phyloP scores from a whole-genome alignment of 2,113 vertebrate species.

The Nothoprocta pentlandii region DNA sequence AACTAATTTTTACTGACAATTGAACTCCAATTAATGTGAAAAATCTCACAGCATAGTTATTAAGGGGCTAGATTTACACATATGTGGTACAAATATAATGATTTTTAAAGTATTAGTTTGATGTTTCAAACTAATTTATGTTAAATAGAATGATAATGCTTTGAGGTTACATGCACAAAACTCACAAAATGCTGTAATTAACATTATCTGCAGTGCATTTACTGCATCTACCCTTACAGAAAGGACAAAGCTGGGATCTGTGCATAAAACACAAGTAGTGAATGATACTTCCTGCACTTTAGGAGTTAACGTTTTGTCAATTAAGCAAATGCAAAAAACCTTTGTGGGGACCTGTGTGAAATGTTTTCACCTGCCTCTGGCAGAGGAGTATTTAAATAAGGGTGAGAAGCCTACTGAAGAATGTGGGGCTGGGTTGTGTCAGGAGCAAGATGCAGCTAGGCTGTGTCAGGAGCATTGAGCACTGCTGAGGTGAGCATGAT shows the following conservation, averaged over 20 bases:
- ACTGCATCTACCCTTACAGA: background rate
- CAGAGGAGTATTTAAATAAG: background rate
- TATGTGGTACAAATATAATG: background rate
- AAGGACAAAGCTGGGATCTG: background rate
- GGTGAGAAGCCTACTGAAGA: background rate
- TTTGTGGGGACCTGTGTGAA: background rate
- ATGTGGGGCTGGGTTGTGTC: rapidly evolving
- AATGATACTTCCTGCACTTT: background rate
- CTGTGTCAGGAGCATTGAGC: too few relatives aligned
- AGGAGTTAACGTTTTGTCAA: background rate
- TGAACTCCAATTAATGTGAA: background rate
- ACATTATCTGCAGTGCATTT: background rate
- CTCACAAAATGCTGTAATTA: background rate
- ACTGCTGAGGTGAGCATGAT: background rate
- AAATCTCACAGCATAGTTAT: background rate
- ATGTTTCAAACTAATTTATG: background rate
- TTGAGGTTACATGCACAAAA: background rate
- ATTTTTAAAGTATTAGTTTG: background rate
- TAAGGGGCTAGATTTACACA: background rate
- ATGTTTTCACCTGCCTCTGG: background rate
- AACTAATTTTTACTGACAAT: background rate
- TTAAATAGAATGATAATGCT: background rate
- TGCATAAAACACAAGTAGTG: background rate
- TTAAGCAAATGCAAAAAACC: background rate
- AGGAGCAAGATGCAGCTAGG: too few relatives aligned